Evolutionary conservation across 1,140 invertebrate species (phyloP).

Genomic region (Tribolium castaneum): DNA sequence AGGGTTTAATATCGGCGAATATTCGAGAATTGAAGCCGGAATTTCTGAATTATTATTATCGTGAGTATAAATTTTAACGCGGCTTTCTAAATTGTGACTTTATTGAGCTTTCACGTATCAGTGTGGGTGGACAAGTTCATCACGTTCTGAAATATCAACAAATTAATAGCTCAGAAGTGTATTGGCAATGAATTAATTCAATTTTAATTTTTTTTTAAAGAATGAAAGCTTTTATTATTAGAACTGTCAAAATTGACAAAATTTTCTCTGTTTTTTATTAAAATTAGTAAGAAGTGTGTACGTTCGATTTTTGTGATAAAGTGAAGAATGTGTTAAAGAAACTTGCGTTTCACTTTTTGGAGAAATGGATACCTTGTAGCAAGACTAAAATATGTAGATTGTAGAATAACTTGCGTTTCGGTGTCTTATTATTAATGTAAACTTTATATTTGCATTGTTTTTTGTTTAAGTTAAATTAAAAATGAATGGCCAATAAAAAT

Average conservation of each 20-base stretch:
- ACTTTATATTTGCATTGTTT: background rate
- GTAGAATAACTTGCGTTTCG: no score
- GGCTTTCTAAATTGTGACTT: background rate
- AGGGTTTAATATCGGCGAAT: background rate
- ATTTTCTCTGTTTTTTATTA: no score
- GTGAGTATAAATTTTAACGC: background rate
- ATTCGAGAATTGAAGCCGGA: background rate
- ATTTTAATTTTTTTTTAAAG: no score
- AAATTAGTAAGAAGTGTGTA: no score
- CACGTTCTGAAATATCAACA: background rate
- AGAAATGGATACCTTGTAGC: no score
- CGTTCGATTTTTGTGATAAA: no score
- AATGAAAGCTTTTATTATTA: no score
- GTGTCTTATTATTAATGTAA: no score
- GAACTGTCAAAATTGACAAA: no score
- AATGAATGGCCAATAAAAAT: background rate
- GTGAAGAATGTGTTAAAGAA: no score
- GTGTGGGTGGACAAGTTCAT: background rate
- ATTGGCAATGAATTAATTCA: background rate
- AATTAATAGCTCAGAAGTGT: background rate
- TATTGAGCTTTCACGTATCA: background rate
- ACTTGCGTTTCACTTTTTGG: no score
- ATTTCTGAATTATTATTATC: conserved; percentile 1
- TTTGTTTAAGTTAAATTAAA: background rate
- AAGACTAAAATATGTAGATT: no score